Base-by-base conservation (phyloP, 1,140 invertebrate genomes). In the Fopius arisanus region DNA sequence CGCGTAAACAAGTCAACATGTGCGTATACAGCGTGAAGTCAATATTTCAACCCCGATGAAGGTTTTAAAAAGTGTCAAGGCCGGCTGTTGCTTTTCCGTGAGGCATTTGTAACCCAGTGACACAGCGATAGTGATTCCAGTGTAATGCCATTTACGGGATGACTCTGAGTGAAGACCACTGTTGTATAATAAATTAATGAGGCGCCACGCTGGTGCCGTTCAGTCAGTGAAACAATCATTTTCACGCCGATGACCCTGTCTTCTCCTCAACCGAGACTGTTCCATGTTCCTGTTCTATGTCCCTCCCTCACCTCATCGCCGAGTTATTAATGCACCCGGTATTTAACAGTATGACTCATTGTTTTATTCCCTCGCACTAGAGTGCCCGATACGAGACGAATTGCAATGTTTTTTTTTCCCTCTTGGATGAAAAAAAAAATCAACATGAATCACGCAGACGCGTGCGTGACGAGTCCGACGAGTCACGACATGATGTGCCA, bases 261-360 rank as follows among this genome's bases (percentile, higher is more conserved):
- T 59, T 59, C 54, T 59, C 54, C 19, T 7, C 23, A 26, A 26
- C 54, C 5, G 23, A 59, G 54, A 59, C 21, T 59, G 54, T 14
- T 26, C 54, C 43, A 59, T 59, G 54, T 12, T 66, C 76, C 75
- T 59, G 67, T 62, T 71, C 54, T n/a, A 70, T 63, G 65, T 33
- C 72, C 33, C 29, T 66, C 51, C 69, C 72, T 79, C 74, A 74
- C 77, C 19, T 26, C 3, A 10, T 59, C 54, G 23, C 54, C 23
- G 23, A 59, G 62, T 72, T 66, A 63, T 68, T 68, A 73, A 73
- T 73, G 72, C 37, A 68, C 66, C 26, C 37, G 29, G 67, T 43
- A 73, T 73, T 73, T 73, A 68, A 73, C 68, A 73, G 68, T 73
- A 51, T 73, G 72, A 73, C 48, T 73, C 72, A 73, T 28, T 54